Percentiles rank a stretch among this genome's conserved stretches.
Evolutionary conservation across 1,140 invertebrate species (phyloP).

Genomic region (Limonius californicus): DNA sequence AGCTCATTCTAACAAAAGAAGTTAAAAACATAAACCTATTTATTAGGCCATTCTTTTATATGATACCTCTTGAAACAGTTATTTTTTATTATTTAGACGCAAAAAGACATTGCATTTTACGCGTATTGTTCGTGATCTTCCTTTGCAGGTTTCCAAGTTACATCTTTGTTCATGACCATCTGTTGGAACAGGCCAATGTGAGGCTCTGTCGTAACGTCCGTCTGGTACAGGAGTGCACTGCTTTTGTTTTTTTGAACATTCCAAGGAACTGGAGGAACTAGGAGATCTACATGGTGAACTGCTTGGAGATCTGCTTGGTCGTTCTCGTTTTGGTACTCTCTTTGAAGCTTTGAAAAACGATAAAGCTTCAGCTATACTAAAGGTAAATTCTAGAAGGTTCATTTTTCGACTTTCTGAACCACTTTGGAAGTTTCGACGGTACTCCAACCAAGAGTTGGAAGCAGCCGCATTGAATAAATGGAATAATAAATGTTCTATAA

Average conservation of each 20-base stretch:
- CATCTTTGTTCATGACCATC: background rate
- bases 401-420: no score
- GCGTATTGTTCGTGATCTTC: background rate
- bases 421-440: no score
- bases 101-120: background rate
- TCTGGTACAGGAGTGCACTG: background rate
- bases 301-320: background rate
- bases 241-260: no score
- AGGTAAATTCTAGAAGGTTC: no score
- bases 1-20: no score
- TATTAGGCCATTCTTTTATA: background rate
- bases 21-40: no score
- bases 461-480: background rate
- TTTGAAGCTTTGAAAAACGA: background rate
- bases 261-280: no score
- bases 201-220: background rate
- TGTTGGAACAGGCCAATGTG: background rate
- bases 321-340: background rate
- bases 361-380: no score
- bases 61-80: background rate
- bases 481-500: no score
- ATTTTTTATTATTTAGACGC: background rate
- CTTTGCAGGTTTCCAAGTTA: background rate
- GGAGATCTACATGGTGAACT: no score
- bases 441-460: background rate